Evolutionary conservation across 2,113 vertebrate genomes (phyloP).

Genomic region (Leucosticte australis): DNA sequence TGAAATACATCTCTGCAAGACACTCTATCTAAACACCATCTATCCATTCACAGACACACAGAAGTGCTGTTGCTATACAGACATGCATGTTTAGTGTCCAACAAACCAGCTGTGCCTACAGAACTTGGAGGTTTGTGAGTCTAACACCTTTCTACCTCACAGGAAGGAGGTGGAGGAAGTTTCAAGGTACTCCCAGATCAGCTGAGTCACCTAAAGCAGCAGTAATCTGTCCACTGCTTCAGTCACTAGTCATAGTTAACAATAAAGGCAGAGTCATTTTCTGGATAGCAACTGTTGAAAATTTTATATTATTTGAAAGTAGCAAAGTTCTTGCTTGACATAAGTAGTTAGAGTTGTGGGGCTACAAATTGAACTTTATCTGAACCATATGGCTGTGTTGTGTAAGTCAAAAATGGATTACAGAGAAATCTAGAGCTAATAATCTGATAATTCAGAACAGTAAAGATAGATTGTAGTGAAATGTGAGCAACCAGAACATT

Average conservation of each 20-base stretch:
- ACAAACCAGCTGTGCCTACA: not conserved
- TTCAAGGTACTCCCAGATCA: not conserved
- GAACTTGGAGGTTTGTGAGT: not conserved
- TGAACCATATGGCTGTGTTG: not conserved
- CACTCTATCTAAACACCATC: not conserved
- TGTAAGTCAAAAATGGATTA: not conserved
- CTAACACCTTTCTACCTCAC: not conserved
- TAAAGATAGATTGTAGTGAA: not conserved
- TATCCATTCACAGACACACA: not conserved
- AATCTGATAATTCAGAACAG: not conserved
- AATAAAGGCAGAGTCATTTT: not conserved
- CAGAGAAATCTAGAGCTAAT: not conserved
- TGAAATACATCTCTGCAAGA: not conserved
- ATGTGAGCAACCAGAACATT: not conserved
- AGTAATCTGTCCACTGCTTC: not conserved
- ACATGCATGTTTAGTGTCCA: not conserved
- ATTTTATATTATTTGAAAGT: not conserved
- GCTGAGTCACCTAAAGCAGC: not conserved
- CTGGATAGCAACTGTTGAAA: not conserved
- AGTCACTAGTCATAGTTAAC: not conserved
- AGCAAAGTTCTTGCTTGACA: not conserved
- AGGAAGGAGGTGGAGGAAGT: not conserved
- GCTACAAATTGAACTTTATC: not conserved
- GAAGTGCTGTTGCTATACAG: not conserved
- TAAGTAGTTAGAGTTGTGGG: not conserved